Evolutionary conservation across 2,888 invertebrate genomes (phyloP), one percentile per base, ranked within the genome.

Genomic region (Hypolimnas misippus): DNA sequence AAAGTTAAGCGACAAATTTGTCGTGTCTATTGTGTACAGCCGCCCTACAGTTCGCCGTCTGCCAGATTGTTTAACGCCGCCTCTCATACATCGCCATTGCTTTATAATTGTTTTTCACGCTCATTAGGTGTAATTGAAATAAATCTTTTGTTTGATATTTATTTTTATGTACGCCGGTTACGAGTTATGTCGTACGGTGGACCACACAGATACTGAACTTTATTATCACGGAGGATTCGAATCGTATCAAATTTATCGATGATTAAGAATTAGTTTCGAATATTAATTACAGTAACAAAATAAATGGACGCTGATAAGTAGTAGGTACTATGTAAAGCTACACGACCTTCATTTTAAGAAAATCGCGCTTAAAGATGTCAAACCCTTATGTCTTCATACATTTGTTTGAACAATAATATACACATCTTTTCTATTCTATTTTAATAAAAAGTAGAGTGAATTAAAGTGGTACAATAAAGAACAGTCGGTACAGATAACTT

Each of bases 61-160:
- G 65, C 40, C 50, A 56, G 79, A 67, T 86, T 84, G 83, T 89
- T 87, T 86, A 88, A 77, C 75, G 75, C 71, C 69, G 70, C 76
- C 77, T 76, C 73, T 46, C 49, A 49, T 49, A 72, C 81, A 81
- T 80, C 76, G 79, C 81, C 82, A 84, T 85, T 78, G 81, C 78
- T 81, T 86, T 83, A 80, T 90, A 90, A 90, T 90, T 89, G 87
- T 87, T 87, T 89, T 89, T 88, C 89, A 90, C 88, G 89, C 86
- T 87, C 83, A 87, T 89, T 86, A 84, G 71, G 72, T 74, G 76
- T 83, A 84, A 88, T 90, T 88, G 86, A 83, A 83, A 87, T 87
- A 86, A 87, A 88, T 89, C 84, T 81, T 80, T 81, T 81, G 79
- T 82, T 83, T 81, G 75, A 78, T 80, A 77, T 84, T 83, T 83